A percentile compares a stretch with the other conserved stretches of the same genome.
These are phyloP conservation scores for Bombus pascuorum DNA, from an alignment of 1,140 invertebrate species.

Conservation along the genomic window DNA sequence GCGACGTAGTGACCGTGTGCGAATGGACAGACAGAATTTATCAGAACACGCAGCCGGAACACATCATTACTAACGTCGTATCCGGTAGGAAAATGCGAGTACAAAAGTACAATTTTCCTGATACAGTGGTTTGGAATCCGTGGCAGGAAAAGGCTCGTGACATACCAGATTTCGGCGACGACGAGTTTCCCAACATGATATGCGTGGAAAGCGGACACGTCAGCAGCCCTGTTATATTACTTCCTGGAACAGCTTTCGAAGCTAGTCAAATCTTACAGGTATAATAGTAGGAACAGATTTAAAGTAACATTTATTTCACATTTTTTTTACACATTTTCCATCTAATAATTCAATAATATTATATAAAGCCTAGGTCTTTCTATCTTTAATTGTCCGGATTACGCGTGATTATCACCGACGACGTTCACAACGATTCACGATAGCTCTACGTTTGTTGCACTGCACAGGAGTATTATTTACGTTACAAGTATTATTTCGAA, in stretches of 20 bases:
- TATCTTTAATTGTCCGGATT: too few relatives aligned
- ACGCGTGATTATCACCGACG: too few relatives aligned
- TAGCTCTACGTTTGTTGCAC: too few relatives aligned
- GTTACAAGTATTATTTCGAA: too few relatives aligned
- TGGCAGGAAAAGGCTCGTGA: constrained; percentile 96
- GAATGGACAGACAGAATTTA: constrained; percentile 97
- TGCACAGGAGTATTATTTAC: too few relatives aligned
- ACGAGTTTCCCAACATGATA: constrained; percentile 97
- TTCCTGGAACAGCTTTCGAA: constrained; percentile 94
- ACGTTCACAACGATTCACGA: too few relatives aligned
- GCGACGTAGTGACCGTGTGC: constrained; percentile 93
- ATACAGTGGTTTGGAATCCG: constrained; percentile 98
- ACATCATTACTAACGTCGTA: constrained; percentile 96
- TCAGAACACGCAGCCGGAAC: constrained; percentile 95
- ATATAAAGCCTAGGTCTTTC: too few relatives aligned
- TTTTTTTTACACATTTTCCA: too few relatives aligned
- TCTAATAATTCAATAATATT: too few relatives aligned
- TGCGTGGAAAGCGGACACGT: constrained; percentile 97
- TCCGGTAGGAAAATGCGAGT: constrained; percentile 95
- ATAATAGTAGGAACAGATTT: fast-evolving
- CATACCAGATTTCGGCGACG: constrained; percentile 96
- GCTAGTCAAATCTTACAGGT: constrained; percentile 94
- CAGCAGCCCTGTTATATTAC: constrained; percentile 90
- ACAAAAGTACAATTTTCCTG: constrained; percentile 96
- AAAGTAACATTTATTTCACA: too few relatives aligned